A percentile compares a stretch with the other conserved stretches of the same genome.
phyloP scores from a whole-genome alignment of 2,797 vertebrate species.

The Fistularia commersonii region DNA sequence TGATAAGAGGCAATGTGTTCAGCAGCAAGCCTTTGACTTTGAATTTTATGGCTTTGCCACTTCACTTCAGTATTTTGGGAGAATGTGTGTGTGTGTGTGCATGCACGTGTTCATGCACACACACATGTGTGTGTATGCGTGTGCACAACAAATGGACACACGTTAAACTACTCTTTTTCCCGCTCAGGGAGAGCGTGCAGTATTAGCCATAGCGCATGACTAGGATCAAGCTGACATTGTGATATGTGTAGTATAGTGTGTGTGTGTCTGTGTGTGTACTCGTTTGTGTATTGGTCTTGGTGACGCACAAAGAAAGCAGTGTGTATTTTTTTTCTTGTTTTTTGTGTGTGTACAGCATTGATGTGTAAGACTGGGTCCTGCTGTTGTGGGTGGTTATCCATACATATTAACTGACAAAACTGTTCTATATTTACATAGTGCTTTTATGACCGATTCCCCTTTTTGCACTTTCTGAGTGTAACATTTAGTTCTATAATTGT shows the following conservation, averaged over 20 bases:
- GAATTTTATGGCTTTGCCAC: conserved; percentile 23
- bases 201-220: conserved; percentile 60
- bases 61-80: not conserved
- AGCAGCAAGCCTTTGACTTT: conserved; percentile 17
- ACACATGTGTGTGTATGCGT: conserved; percentile 3
- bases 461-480: no score
- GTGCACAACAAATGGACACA: not conserved
- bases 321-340: no score
- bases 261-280: conserved; percentile 10
- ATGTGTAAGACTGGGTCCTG: no score
- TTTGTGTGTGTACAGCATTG: no score
- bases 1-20: no score
- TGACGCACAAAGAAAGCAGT: no score
- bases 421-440: no score
- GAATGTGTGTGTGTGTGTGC: not conserved
- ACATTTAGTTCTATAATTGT: no score
- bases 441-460: no score
- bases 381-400: no score
- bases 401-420: no score
- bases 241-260: conserved; percentile 22
- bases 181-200: conserved; percentile 31
- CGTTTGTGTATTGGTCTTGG: no score
- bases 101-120: conserved; percentile 4
- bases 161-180: not conserved
- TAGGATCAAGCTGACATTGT: conserved; percentile 53